Base-by-base conservation (phyloP, 2,888 invertebrate genomes). In the Eupithecia exiguata region DNA sequence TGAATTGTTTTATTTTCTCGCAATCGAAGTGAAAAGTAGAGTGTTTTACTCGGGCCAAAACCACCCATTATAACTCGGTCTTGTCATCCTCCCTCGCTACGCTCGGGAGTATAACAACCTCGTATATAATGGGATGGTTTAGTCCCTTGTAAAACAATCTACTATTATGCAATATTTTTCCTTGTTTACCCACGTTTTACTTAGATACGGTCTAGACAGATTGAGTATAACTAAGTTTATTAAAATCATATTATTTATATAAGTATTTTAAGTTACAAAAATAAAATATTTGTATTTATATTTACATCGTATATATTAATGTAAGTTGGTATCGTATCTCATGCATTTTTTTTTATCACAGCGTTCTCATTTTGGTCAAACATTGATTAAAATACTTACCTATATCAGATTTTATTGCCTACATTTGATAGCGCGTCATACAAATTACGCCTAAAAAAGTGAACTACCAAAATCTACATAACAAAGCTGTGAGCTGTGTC, bases 401-500 rank as follows among this genome's bases (percentile, higher is more conserved):
- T 53, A 9, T 6, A 58, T 14, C 25, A 53, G n/a, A 53, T 53
- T 53, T 53, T 14, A 25, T 5, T 53, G 53, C 21, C 21, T 21
- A 53, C 21, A 10, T 16, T 21, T 66, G 38, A 21, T 10, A 53
- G 4, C 6, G 38, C 25, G 66, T 16, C 40, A 66, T 40, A 25
- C 63, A 16, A 66, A 66, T 25, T 66, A 16, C 40, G 16, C 66
- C 38, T 21, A 40, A 40, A 38, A 21, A 69, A 74, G 61, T 68
- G 78, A 79, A 77, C 80, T 82, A 79, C 81, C 80, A 80, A 80
- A 88, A 94, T 94, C 89, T 90, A 85, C 92, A 94, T 93, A 82
- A 93, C 92, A 94, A 94, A 89, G 86, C 84, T 30, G 30, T 30
- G 30, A 30, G 30, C 30, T 71, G 86, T 84, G 86, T 62, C 85